A percentile compares a stretch with the other conserved stretches of the same genome.
Evolutionary conservation across 2,113 vertebrate species (phyloP).

Genomic region (Pachyramphus minor): DNA sequence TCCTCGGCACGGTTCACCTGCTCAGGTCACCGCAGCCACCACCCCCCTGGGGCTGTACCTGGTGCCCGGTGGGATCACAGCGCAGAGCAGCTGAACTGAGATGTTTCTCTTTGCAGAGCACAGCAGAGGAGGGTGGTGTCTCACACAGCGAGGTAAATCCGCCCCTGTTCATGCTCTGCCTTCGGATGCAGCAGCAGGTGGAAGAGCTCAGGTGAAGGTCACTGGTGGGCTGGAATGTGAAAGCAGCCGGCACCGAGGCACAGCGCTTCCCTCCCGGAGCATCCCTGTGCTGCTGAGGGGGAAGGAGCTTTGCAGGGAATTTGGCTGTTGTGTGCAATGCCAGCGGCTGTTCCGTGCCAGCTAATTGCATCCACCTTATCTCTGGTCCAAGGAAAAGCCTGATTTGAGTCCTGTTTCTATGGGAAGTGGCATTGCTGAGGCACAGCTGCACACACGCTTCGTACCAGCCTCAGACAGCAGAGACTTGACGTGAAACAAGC

Average conservation of each 20-base stretch:
- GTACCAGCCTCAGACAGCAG: not conserved
- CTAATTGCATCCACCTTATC: not conserved
- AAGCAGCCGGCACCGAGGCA: not conserved
- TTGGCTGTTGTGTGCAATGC: not conserved
- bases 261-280: fast-evolving
- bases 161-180: not conserved
- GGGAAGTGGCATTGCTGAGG: not conserved
- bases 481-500: not conserved
- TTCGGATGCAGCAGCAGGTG: not conserved
- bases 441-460: not conserved
- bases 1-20: not conserved
- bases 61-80: fast-evolving
- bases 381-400: not conserved
- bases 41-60: fast-evolving
- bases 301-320: not conserved
- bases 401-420: not conserved
- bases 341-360: not conserved
- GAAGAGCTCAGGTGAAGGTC: not conserved
- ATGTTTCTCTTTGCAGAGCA: fast-evolving
- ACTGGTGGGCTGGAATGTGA: not conserved
- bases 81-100: fast-evolving
- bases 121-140: not conserved
- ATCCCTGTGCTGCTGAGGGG: not conserved
- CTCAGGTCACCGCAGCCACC: not conserved
- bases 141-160: fast-evolving